These are phyloP conservation scores for Ivindomyrus marchei DNA, from an alignment of 2,113 vertebrate species.

Conservation along the genomic window DNA sequence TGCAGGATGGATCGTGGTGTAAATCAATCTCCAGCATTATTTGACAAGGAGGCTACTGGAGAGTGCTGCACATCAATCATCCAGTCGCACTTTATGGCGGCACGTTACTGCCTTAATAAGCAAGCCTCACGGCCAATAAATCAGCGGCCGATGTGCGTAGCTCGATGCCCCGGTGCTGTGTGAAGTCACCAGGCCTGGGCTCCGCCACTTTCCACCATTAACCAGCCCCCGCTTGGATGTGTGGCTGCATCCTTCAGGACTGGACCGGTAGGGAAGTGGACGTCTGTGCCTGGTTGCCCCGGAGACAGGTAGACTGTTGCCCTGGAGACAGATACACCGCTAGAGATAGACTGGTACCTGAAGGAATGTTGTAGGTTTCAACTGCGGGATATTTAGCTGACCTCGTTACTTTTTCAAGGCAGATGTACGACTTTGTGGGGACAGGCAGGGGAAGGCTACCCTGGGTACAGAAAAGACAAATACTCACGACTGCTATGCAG, in stretches of 20 bases:
- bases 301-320: neutral
- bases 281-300: neutral
- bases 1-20: neutral
- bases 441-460: neutral
- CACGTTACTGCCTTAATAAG: slow-evolving; percentile 35
- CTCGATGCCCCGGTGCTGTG: neutral
- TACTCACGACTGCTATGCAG: neutral
- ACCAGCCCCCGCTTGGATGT: too few species aligned
- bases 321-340: neutral
- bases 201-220: neutral
- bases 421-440: neutral
- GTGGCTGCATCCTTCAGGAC: neutral
- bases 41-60: neutral
- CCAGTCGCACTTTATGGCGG: neutral
- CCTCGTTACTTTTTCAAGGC: neutral
- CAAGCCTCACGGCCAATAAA: slow-evolving; percentile 23
- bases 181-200: neutral
- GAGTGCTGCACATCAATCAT: slow-evolving; percentile 20
- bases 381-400: neutral
- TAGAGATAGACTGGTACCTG: neutral
- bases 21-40: neutral
- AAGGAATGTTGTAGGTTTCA: neutral
- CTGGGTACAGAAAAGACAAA: neutral
- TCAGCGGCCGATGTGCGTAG: slow-evolving; percentile 12
- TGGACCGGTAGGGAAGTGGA: neutral